A percentile compares a stretch with the other conserved stretches of the same genome.
phyloP scores from a whole-genome alignment of 2,113 vertebrate species.

The Dromiciops gliroides region DNA sequence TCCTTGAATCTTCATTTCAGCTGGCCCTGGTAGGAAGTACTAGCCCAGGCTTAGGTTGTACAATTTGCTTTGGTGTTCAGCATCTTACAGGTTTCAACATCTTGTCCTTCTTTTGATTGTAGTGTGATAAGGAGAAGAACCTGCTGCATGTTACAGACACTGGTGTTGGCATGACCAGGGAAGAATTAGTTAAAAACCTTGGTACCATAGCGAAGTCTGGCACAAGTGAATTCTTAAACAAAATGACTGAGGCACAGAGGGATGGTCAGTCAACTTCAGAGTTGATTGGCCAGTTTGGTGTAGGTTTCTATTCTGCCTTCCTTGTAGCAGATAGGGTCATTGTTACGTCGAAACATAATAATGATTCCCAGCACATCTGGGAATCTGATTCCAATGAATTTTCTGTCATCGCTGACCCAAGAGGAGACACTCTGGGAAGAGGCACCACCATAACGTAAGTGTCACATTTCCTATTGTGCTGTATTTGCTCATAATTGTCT shows the following conservation, averaged over 20 bases:
- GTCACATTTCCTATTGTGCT: not conserved
- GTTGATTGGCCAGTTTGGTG: conserved; percentile 98
- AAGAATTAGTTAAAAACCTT: conserved; percentile 96
- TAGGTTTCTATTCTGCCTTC: conserved; percentile 99
- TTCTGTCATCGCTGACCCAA: conserved; percentile 94
- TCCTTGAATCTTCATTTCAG: not conserved
- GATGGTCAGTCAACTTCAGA: conserved; percentile 97
- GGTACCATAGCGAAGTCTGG: conserved; percentile 99
- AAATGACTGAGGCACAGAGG: conserved; percentile 93
- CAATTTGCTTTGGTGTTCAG: not conserved
- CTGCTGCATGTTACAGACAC: conserved; percentile 99
- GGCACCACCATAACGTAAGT: conserved; percentile 97
- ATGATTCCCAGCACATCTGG: conserved; percentile 98
- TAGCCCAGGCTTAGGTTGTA: not conserved
- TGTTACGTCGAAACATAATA: conserved; percentile 98
- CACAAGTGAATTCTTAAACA: conserved; percentile 98
- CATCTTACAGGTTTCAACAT: not conserved
- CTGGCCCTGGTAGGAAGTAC: not conserved
- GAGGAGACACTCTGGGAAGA: conserved; percentile 94
- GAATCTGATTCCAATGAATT: conserved; percentile 98
- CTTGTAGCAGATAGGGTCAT: conserved; percentile 98
- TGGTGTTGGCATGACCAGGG: conserved; percentile 98
- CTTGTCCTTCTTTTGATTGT: conserved; percentile 38
- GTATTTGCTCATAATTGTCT: not conserved
- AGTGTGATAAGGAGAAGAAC: conserved; percentile 99